A percentile compares a stretch with the other conserved stretches of the same genome.
Conservation (phyloP, 1,140 invertebrate genomes). For the Drosophila pseudoobscura region DNA sequence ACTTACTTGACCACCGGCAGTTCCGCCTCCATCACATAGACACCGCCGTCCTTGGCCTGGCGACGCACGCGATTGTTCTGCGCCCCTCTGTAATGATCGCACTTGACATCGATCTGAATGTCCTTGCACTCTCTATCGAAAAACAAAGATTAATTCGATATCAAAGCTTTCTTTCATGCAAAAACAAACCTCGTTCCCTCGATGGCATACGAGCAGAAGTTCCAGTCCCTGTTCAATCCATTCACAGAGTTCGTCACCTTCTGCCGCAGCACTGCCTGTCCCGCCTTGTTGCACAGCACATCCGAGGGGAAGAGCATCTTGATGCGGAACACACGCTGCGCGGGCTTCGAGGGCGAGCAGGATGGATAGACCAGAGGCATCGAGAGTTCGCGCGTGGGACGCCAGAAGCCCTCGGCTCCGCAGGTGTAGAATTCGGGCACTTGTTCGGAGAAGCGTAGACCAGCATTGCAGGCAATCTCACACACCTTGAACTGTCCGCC, state of each 20-base stretch:
- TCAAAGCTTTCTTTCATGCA: not conserved
- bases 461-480: slow-evolving; percentile 93
- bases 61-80: slow-evolving; percentile 87
- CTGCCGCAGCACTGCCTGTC: slow-evolving; percentile 94
- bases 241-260: slow-evolving; percentile 94
- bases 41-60: slow-evolving; percentile 88
- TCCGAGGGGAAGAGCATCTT: slow-evolving; percentile 97
- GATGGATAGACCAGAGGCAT: slow-evolving; percentile 94
- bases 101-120: slow-evolving; percentile 94
- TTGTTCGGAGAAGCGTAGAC: slow-evolving; percentile 93
- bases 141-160: rapidly evolving
- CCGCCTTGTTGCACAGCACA: slow-evolving; percentile 96
- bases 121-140: slow-evolving; percentile 91
- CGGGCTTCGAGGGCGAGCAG: slow-evolving; percentile 92
- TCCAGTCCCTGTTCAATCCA: slow-evolving; percentile 95
- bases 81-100: slow-evolving; percentile 87
- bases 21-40: slow-evolving; percentile 90
- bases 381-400: slow-evolving; percentile 91
- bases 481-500: slow-evolving; percentile 96
- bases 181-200: slow-evolving; percentile 84
- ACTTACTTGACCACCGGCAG: slow-evolving; percentile 93
- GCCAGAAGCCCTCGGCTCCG: slow-evolving; percentile 97
- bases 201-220: slow-evolving; percentile 95
- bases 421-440: slow-evolving; percentile 98
- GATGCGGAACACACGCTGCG: slow-evolving; percentile 95